These are phyloP conservation scores for Seriola rivoliana DNA, from an alignment of 2,113 vertebrate species.

Conservation along the genomic window DNA sequence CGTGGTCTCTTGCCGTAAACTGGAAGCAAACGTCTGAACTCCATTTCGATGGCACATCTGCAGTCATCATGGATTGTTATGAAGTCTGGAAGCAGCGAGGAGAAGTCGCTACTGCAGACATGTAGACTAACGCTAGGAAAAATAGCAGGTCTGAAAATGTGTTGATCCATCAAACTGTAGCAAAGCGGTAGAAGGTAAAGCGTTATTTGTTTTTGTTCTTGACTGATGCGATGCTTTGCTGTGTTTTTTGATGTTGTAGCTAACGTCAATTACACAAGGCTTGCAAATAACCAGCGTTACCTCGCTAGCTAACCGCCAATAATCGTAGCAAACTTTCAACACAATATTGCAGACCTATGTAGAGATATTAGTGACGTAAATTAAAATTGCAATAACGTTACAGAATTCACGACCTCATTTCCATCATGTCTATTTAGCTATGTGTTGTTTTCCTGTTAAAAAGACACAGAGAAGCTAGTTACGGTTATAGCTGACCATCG, in stretches of 20 bases:
- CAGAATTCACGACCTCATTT: not conserved
- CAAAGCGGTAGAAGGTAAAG: conserved; percentile 37
- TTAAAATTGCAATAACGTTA: not conserved
- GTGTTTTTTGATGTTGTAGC: not conserved
- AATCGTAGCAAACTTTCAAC: conserved; percentile 25
- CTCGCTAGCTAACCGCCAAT: conserved; percentile 6
- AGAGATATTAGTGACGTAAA: too few relatives aligned
- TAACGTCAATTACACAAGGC: not conserved
- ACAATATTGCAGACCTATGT: too few relatives aligned
- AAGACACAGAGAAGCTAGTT: not conserved
- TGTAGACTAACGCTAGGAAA: not conserved
- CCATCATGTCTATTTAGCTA: not conserved
- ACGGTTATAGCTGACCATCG: not conserved
- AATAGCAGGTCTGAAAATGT: not conserved
- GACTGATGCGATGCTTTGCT: not conserved
- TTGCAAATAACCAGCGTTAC: not conserved
- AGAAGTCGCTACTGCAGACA: conserved; percentile 9
- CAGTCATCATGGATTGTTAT: conserved; percentile 17
- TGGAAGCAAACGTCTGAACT: conserved; percentile 40
- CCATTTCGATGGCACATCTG: conserved; percentile 41
- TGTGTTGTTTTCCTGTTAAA: conserved; percentile 7
- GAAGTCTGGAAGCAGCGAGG: conserved; percentile 15
- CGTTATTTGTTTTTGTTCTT: not conserved
- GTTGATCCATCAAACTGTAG: not conserved
- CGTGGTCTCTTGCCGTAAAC: conserved; percentile 61